Base-by-base conservation (phyloP, 1,140 invertebrate species). In the Acromyrmex echinatior region DNA sequence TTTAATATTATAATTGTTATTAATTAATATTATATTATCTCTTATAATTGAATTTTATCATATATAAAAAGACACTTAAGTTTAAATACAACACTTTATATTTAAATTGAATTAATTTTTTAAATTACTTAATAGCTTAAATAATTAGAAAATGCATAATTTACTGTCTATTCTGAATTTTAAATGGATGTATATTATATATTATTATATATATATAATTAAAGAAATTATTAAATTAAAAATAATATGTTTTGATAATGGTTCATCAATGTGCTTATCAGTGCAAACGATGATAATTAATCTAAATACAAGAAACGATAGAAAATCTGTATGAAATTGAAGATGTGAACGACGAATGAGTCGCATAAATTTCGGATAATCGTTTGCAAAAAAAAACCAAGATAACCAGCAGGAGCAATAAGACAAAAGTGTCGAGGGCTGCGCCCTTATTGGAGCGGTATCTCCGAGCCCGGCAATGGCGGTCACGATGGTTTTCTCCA, bases 321-420 rank as follows among this genome's bases (percentile, higher is more conserved):
- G 63, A 68, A 82, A 60, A 60, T 82, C 68, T 16, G 6, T 70
- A 35, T 28, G 35, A 82, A 73, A 73, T 73, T 82, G 56, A 60
- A 60, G 21, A 14, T 9, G 21, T 49, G 25, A 81, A 58, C 35
- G 31, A 73, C 21, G 49, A 51, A n/a, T 31, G 16, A 25, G n/a
- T 31, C 10, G 80, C 68, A 82, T 82, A 74, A 82, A 82, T 82
- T 73, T 70, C 5, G 21, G 25, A 74, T 62, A 35, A 82, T 74
- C 25, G n/a, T 73, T 25, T 58, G 39, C 35, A 16, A 82, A 60
- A 82, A 60, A 82, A 62, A 74, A 62, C 16, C 56, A 28, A 73
- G 56, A 82, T 74, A 82, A 82, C 74, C 68, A 82, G 53, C 6
- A 10, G 3, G 49, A 56, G 49, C 49, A 39, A 70, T 81, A 73